Evolutionary conservation across 2,888 invertebrate species (phyloP).

Genomic region (Leptothorax acervorum): DNA sequence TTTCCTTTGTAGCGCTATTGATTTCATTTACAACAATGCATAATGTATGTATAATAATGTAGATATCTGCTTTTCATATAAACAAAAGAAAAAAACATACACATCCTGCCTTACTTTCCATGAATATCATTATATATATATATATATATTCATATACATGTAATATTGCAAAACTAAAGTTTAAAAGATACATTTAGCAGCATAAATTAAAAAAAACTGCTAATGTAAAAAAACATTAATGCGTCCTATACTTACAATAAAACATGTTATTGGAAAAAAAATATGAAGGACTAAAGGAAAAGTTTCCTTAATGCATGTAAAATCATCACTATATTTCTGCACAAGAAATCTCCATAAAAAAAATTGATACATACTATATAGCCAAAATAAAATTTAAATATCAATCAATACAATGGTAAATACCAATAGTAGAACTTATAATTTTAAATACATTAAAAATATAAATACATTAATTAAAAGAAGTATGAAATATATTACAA

Average conservation of each 20-base stretch:
- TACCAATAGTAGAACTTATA: slow-evolving; percentile 6
- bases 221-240: slow-evolving; percentile 4
- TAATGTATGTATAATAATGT: slow-evolving; percentile 46
- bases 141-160: background rate
- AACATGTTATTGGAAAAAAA: slow-evolving; percentile 17
- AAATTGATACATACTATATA: background rate
- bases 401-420: background rate
- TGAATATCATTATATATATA: slow-evolving; percentile 7
- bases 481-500: slow-evolving; percentile 9
- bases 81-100: slow-evolving; percentile 51
- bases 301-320: slow-evolving; percentile 27
- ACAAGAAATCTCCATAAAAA: slow-evolving; percentile 6
- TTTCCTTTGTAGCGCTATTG: slow-evolving; percentile 17
- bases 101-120: slow-evolving; percentile 34
- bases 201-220: slow-evolving; percentile 3
- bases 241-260: background rate
- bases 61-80: slow-evolving; percentile 24
- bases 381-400: slow-evolving; percentile 25
- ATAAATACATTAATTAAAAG: slow-evolving; percentile 51
- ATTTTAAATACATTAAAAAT: background rate
- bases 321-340: slow-evolving; percentile 13
- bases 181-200: slow-evolving; percentile 42
- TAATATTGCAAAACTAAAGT: slow-evolving; percentile 15
- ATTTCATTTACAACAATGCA: slow-evolving; percentile 38
- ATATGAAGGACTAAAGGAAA: slow-evolving; percentile 1